These are phyloP conservation scores for Drosophila peninsularis DNA, from an alignment of 2,888 invertebrate species.

Conservation along the genomic window DNA sequence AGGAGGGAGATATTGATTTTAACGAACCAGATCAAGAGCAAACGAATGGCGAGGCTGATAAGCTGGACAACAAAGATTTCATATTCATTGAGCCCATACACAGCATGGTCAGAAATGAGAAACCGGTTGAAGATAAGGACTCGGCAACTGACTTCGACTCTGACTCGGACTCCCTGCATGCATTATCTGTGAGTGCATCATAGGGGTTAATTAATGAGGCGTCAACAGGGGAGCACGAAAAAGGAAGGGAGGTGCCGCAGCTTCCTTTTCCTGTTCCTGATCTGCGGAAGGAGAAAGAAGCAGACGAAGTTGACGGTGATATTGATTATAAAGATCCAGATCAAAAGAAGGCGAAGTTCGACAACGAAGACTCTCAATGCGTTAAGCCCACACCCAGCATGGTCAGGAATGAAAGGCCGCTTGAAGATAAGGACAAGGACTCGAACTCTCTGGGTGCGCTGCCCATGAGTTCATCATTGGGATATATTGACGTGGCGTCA, in stretches of 20 bases:
- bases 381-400: constrained; percentile 43
- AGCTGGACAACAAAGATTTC: constrained; percentile 61
- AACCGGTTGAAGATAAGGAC: constrained; percentile 13
- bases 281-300: not conserved
- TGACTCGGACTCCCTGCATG: constrained; percentile 1
- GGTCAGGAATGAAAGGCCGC: constrained; percentile 10
- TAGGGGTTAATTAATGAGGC: constrained; percentile 6
- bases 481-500: not conserved
- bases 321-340: not conserved
- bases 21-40: not conserved
- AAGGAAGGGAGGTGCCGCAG: not conserved
- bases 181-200: not conserved
- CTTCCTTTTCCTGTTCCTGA: not conserved
- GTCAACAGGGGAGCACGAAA: not conserved
- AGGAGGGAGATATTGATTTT: not conserved
- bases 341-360: constrained; percentile 31
- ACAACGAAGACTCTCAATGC: constrained; percentile 60
- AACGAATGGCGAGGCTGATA: constrained; percentile 40
- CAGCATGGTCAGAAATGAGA: constrained; percentile 25
- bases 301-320: too few relatives aligned
- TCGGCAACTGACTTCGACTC: not conserved
- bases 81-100: constrained; percentile 45
- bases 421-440: constrained; percentile 25
- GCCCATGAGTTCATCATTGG: not conserved
- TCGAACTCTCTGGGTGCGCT: not conserved